Evolutionary conservation across 2,113 vertebrate species (phyloP).

Genomic region (Okapia johnstoni): DNA sequence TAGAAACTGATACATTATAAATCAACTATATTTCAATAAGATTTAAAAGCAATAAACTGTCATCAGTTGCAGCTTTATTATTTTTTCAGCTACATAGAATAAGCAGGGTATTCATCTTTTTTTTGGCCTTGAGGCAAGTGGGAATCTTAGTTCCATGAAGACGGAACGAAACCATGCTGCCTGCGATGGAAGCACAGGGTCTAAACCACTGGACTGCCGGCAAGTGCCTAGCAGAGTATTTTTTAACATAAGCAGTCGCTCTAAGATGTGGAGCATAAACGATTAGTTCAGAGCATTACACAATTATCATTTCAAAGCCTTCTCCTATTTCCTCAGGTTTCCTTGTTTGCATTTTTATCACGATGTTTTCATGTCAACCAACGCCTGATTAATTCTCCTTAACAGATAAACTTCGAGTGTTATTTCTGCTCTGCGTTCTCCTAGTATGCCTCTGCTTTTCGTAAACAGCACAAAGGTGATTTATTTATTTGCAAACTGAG

Average conservation of each 20-base stretch:
- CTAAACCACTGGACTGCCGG: not conserved
- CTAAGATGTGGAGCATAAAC: not conserved
- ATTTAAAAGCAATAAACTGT: not conserved
- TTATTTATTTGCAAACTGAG: not conserved
- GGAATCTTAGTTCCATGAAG: not conserved
- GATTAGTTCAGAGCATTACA: not conserved
- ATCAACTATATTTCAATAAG: not conserved
- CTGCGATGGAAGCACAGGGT: not conserved
- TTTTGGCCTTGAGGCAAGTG: rapidly evolving
- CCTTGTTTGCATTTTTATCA: not conserved
- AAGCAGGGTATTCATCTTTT: not conserved
- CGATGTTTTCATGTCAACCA: not conserved
- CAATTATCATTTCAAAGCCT: not conserved
- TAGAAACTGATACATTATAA: too few species aligned
- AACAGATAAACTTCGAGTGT: not conserved
- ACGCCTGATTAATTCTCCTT: not conserved
- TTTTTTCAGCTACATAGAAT: not conserved
- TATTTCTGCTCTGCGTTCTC: not conserved
- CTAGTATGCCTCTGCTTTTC: not conserved
- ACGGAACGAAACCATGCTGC: not conserved
- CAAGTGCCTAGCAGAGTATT: not conserved
- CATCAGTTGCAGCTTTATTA: not conserved
- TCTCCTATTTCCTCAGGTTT: not conserved
- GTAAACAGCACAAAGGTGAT: not conserved
- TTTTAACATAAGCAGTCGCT: not conserved